Conservation (phyloP, 2,113 vertebrate species). For the Ciconia maguari region DNA sequence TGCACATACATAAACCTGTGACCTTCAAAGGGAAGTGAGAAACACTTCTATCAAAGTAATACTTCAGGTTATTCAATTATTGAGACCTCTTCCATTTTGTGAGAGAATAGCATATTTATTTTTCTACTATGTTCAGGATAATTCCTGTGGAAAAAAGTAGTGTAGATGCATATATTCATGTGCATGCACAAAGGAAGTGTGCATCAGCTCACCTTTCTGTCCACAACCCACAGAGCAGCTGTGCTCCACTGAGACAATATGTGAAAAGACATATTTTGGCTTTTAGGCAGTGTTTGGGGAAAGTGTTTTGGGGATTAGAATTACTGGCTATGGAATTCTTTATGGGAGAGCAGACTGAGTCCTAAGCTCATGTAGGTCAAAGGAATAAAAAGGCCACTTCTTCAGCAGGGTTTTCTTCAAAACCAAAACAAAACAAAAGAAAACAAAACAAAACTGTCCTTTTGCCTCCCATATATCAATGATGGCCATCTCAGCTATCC, state of each 20-base stretch:
- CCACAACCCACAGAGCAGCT: neutral
- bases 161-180: neutral
- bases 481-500: neutral
- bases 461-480: neutral
- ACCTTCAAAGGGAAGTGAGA: neutral
- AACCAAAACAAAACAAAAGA: neutral
- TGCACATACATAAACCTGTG: neutral
- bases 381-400: neutral
- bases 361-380: neutral
- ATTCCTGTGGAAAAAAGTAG: neutral
- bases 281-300: neutral
- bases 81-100: neutral
- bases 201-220: neutral
- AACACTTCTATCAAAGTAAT: neutral
- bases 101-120: neutral
- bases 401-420: neutral
- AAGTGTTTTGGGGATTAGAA: neutral
- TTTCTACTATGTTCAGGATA: neutral
- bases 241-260: neutral
- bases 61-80: neutral
- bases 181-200: neutral
- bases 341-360: neutral
- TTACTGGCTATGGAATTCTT: neutral
- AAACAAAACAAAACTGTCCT: neutral
- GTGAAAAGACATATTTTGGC: neutral